These are phyloP conservation scores for Seira ritae DNA, from an alignment of 2,888 invertebrate genomes.

Conservation along the genomic window DNA sequence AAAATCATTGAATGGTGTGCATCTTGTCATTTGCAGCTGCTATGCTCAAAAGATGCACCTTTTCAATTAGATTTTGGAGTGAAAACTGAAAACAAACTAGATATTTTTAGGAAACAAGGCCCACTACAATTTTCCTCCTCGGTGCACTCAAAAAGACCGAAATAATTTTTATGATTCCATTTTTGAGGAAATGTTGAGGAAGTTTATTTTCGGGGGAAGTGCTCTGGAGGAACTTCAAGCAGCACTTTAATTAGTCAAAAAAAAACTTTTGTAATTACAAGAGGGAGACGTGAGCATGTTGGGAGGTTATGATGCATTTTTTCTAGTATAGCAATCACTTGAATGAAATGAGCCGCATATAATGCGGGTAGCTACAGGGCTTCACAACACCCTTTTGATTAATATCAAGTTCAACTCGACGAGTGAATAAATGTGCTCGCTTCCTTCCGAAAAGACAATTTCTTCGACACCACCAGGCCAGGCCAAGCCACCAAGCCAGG, in stretches of 20 bases:
- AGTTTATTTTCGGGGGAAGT: background rate
- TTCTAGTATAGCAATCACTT: too few species aligned
- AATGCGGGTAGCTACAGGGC: too few species aligned
- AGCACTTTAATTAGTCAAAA: background rate
- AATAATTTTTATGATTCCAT: background rate
- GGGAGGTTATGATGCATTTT: too few species aligned
- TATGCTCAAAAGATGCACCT: background rate
- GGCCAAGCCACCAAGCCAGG: background rate
- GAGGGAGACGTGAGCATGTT: background rate
- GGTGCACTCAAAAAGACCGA: background rate
- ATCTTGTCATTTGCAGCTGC: background rate
- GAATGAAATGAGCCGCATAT: too few species aligned
- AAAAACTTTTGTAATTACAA: background rate
- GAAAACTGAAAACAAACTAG: too few species aligned
- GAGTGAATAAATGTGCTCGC: background rate
- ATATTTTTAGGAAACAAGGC: background rate
- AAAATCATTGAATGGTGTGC: too few species aligned
- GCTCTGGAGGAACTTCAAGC: background rate
- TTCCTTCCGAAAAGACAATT: background rate
- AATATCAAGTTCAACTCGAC: background rate
- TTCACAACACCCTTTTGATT: conserved; percentile 4
- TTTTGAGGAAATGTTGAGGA: background rate
- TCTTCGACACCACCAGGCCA: background rate
- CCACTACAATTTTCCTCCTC: background rate
- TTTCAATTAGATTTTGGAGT: background rate